Conservation (phyloP, 92 coral and sea anemone genomes). For the Virgularia gustaviana region DNA sequence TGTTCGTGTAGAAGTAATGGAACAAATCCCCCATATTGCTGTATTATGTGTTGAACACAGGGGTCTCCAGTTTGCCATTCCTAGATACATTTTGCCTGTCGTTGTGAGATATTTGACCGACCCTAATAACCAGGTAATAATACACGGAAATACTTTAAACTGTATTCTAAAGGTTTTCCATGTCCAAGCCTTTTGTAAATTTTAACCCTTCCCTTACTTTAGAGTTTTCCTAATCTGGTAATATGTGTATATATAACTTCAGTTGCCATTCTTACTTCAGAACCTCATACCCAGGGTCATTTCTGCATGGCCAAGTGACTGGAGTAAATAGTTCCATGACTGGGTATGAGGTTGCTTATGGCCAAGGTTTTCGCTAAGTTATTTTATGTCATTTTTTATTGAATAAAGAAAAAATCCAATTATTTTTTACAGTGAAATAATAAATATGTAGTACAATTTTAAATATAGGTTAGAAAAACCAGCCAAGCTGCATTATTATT, state of each 20-base stretch:
- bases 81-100: constrained; percentile 81
- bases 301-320: no score
- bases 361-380: no score
- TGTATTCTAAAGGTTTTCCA: no score
- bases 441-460: not conserved
- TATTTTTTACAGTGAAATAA: not conserved
- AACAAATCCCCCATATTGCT: constrained; percentile 96
- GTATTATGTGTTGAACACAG: constrained; percentile 88
- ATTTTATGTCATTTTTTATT: not conserved
- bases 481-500: constrained; percentile 93
- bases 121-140: constrained; percentile 92
- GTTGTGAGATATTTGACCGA: constrained; percentile 89
- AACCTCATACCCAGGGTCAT: no score
- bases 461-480: constrained; percentile 73
- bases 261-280: no score
- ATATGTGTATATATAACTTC: no score
- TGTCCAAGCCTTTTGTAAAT: no score
- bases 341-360: no score
- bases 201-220: no score
- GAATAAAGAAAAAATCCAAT: not conserved
- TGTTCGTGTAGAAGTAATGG: constrained; percentile 97
- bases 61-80: constrained; percentile 87
- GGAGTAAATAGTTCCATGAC: no score
- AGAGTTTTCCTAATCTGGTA: no score
- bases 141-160: no score